phyloP scores from a whole-genome alignment of 2,797 vertebrate species.

The Pseudochirops corinnae region DNA sequence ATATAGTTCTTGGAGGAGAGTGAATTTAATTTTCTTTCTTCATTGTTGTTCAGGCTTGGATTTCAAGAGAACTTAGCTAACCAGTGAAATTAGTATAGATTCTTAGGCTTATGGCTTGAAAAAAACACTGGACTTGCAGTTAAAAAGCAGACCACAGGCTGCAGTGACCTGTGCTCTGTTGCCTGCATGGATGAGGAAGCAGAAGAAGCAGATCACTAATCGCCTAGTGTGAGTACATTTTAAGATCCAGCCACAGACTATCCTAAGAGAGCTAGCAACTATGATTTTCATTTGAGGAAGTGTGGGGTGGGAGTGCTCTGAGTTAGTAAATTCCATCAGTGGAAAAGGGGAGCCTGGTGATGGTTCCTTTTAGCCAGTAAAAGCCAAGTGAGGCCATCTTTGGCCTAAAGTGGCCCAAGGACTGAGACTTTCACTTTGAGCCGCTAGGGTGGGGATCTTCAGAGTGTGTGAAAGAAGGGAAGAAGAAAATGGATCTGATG shows the following conservation, averaged over 20 bases:
- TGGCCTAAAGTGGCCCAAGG: not conserved
- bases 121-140: not conserved
- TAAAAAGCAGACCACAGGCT: not conserved
- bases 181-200: not conserved
- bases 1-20: not conserved
- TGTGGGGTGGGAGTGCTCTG: not conserved
- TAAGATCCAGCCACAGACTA: too few relatives aligned
- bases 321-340: not conserved
- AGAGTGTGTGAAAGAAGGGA: not conserved
- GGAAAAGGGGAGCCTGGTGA: not conserved
- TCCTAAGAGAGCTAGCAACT: not conserved
- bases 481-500: not conserved
- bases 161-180: not conserved
- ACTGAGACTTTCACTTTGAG: too few relatives aligned
- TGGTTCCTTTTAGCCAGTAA: not conserved
- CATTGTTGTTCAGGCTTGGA: not conserved
- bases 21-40: not conserved
- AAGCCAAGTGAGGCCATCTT: not conserved
- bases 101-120: not conserved
- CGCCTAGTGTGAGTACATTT: not conserved
- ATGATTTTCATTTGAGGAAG: not conserved
- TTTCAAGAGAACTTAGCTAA: not conserved
- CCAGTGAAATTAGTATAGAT: not conserved
- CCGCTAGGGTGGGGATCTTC: too few relatives aligned
- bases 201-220: not conserved